A percentile compares a stretch with the other conserved stretches of the same genome.
Conservation (phyloP, 53 echinoderm and acorn worm genomes). For the Antedon mediterranea region DNA sequence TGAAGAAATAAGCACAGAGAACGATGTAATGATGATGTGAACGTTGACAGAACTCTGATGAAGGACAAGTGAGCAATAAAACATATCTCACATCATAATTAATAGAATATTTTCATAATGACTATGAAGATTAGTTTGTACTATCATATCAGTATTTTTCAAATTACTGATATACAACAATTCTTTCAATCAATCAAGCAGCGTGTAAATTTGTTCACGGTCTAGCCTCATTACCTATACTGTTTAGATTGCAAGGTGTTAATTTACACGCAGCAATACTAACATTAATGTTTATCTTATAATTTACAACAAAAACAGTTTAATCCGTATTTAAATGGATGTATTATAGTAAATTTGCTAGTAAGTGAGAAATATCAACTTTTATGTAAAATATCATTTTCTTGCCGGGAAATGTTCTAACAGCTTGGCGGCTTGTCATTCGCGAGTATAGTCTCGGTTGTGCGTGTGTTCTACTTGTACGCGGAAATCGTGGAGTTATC, state of each 20-base stretch:
- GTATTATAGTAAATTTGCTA: neutral
- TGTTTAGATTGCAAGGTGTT: neutral
- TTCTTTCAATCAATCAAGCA: neutral
- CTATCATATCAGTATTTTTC: neutral
- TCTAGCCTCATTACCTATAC: neutral
- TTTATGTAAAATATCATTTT: neutral
- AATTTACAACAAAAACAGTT: slow-evolving; percentile 1
- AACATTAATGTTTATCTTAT: neutral
- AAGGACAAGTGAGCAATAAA: neutral
- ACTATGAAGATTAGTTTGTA: neutral
- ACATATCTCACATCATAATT: neutral
- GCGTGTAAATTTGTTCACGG: neutral
- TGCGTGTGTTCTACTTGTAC: no score
- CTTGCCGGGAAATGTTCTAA: neutral
- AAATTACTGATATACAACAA: neutral
- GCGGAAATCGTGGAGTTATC: no score
- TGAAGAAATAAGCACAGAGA: no score
- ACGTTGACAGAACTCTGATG: neutral
- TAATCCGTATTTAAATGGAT: neutral
- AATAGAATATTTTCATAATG: neutral
- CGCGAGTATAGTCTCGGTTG: neutral
- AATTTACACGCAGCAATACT: neutral
- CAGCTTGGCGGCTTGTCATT: neutral
- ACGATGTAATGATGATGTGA: neutral
- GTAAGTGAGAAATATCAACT: neutral